Evolutionary conservation across 2,797 vertebrate species (phyloP).

Genomic region (Chrosomus eos): DNA sequence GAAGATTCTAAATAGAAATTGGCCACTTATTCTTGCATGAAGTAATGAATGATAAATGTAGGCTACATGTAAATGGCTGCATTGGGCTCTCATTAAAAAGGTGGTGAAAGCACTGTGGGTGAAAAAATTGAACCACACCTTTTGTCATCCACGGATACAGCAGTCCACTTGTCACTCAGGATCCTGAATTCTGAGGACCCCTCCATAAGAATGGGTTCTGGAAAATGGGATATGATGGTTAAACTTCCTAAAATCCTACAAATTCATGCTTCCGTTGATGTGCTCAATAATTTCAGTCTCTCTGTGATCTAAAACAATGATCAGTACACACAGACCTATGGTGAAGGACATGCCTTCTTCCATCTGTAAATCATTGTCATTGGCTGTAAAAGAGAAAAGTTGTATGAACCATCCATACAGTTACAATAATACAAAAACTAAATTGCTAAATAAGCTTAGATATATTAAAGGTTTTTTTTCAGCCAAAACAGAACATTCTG

Average conservation of each 20-base stretch:
- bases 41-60: constrained; percentile 19
- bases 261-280: background rate
- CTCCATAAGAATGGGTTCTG: constrained; percentile 96
- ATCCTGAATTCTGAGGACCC: constrained; percentile 88
- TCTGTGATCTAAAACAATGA: constrained; percentile 5
- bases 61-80: constrained; percentile 6
- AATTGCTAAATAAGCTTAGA: background rate
- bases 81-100: background rate
- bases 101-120: background rate
- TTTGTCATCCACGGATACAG: constrained; percentile 88
- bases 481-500: background rate
- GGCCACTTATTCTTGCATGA: constrained; percentile 34
- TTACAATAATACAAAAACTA: background rate
- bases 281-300: background rate
- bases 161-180: constrained; percentile 93
- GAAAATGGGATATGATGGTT: background rate
- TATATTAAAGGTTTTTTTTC: background rate
- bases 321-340: constrained; percentile 81
- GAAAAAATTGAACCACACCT: constrained; percentile 75
- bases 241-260: background rate
- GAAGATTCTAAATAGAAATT: constrained; percentile 28
- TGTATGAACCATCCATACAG: background rate
- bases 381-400: constrained; percentile 80
- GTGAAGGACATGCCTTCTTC: constrained; percentile 97
- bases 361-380: constrained; percentile 89